Base-by-base conservation (phyloP, 2,113 vertebrate genomes). In the Gambusia holbrooki region DNA sequence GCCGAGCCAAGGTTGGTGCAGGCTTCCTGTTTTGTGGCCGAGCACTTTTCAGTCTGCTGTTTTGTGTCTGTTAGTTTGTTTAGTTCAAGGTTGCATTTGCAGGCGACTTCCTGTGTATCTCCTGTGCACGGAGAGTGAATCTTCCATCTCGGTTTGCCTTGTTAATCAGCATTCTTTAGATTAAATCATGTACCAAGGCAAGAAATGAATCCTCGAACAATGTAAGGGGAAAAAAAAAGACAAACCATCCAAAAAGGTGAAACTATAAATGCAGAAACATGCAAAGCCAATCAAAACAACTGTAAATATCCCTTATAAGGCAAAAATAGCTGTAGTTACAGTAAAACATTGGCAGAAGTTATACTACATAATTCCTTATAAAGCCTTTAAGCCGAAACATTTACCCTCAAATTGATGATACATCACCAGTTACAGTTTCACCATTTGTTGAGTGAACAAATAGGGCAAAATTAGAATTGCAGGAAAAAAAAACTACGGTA, bases 11-110 rank as follows among this genome's bases (percentile, higher is more conserved):
- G 48, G 77, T 58, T 35, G 79, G 45, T 90, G 87, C 86, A 87
- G 1, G 37, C 87, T 93, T 94, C 92, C 92, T 93, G 92, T 90
- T 87, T 73, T 88, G 91, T 76, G 88, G 89, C 40, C 7, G 1
- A 48, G 72, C 72, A 83, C 19, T 79, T 66, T 74, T 79, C 68
- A 72, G 32, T 62, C 27, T 75, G 69, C 69, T 71, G 62, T 66
- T 80, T 7, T 35, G 3, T 60, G 33, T 73, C 25, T 42, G 40
- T 42, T 42, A 73, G 58, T 64, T 17, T 11, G 10, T 74, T 85
- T 62, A 64, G 65, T 65, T 70, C 85, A 28, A 66, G 45, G 28
- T 66, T 86, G 76, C 84, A 83, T 85, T 78, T 80, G 66, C 82
- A 84, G 81, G 28, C 62, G 40, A 29, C 88, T 90, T 92, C 89